A percentile compares a stretch with the other conserved stretches of the same genome.
phyloP scores from a whole-genome alignment of 2,888 invertebrate species.

The Melanchra persicariae region DNA sequence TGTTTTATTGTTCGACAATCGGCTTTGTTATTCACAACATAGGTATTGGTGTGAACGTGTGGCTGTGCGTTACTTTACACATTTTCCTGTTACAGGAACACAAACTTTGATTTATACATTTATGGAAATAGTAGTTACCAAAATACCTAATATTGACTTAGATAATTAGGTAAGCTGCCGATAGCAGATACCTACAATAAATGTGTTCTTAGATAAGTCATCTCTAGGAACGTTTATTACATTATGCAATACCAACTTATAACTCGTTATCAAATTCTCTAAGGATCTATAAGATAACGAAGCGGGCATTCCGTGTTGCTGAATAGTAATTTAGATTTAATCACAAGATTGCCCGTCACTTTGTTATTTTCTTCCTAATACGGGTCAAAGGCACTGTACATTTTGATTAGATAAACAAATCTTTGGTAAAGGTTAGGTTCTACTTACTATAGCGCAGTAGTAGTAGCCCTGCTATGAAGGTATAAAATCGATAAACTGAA shows the following conservation, averaged over 20 bases:
- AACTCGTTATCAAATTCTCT: constrained; percentile 57
- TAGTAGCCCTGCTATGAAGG: no score
- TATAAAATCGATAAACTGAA: neutral
- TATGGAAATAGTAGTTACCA: constrained; percentile 2
- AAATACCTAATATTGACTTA: neutral
- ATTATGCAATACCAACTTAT: constrained; percentile 52
- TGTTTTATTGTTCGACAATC: constrained; percentile 12
- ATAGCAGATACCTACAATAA: neutral
- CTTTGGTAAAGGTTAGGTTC: no score
- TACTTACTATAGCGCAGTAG: no score
- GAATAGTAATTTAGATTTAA: constrained; percentile 24
- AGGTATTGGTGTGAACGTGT: constrained; percentile 7
- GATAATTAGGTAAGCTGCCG: neutral
- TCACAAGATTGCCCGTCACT: constrained; percentile 17
- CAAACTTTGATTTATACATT: neutral
- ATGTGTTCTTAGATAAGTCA: constrained; percentile 34
- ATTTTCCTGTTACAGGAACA: constrained; percentile 23
- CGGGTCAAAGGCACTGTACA: no score
- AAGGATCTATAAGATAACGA: constrained; percentile 40
- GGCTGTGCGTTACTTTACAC: constrained; percentile 11
- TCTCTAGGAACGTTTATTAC: constrained; percentile 26
- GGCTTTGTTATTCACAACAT: constrained; percentile 24
- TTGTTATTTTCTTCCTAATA: neutral
- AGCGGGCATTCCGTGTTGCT: constrained; percentile 3
- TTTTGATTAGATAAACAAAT: neutral